Base-by-base conservation (phyloP, 2,113 vertebrate species). In the Pipa parva region DNA sequence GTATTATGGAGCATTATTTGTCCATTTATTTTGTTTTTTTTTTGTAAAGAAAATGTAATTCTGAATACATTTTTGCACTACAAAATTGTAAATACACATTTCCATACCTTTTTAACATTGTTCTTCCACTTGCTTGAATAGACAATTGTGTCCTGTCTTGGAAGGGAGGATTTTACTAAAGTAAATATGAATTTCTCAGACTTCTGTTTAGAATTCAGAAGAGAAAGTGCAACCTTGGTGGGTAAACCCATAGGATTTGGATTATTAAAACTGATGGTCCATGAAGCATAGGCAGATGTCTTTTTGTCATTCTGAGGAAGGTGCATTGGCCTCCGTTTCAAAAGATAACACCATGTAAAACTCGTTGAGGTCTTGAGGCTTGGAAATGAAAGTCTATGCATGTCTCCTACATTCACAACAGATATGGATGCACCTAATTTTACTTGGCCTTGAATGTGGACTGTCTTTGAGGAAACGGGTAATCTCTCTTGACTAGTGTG, bases 61-160 rank as follows among this genome's bases (percentile, higher is more conserved):
- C n/a, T n/a, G n/a, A n/a, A n/a, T 33, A 33, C 10, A 33, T 33
- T 33, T 33, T 12, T 33, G 12, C 10, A 7, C 10, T 6, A 33
- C 31, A 7, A 33, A 33, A 33, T 12, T 7, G 31, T 7, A n/a
- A n/a, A n/a, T n/a, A n/a, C n/a, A 42, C 4, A 42, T 15, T 42
- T 42, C 17, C 18, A 61, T 91, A 98, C 97, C 93, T 89, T 93
- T 61, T 84, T 86, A 78, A 93, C 86, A 78, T 81, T 82, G 73
- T 84, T 92, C 79, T 97, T 95, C 86, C 97, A 92, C 75, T 95
- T 96, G 84, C 90, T 90, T 5, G 95, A 95, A 76, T 97, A 97
- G 31, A 97, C 92, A 87, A 99, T 58, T 50, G 95, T 84, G 58
- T 96, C 97, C 7, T 86, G 91, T 37, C 89, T 92, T 50, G 88